Conservation (phyloP, 2,797 vertebrate species). For the Pseudochaenichthys georgianus region DNA sequence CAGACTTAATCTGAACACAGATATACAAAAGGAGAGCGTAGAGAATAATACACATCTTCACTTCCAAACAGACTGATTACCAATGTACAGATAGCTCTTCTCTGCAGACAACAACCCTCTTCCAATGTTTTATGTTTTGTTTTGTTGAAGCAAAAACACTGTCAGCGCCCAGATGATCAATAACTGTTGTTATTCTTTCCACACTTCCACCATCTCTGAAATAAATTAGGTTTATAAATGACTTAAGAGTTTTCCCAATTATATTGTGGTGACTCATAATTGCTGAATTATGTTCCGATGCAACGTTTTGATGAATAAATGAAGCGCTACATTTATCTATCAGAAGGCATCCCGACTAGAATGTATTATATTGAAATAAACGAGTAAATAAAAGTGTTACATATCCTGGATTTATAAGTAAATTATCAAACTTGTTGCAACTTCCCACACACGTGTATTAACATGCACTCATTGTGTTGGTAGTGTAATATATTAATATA, state of each 20-base stretch:
- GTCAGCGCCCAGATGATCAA: not conserved
- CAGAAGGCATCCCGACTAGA: too few species aligned
- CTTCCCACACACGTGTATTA: too few species aligned
- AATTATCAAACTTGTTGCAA: too few species aligned
- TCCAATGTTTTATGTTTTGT: not conserved
- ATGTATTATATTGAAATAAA: too few species aligned
- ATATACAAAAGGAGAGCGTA: slow-evolving; percentile 25
- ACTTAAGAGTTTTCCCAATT: not conserved
- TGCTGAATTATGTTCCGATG: not conserved
- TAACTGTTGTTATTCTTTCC: not conserved
- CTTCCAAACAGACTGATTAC: slow-evolving; percentile 21
- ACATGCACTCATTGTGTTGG: too few species aligned
- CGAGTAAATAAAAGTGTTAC: too few species aligned
- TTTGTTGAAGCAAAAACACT: not conserved
- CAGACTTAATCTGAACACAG: slow-evolving; percentile 43
- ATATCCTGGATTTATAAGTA: too few species aligned
- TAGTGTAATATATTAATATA: too few species aligned
- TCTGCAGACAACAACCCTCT: not conserved
- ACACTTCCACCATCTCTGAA: not conserved
- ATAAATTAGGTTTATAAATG: not conserved
- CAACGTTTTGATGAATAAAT: not conserved
- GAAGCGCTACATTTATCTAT: not conserved
- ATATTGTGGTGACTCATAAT: not conserved
- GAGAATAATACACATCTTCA: slow-evolving; percentile 18
- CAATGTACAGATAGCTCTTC: not conserved